These are phyloP conservation scores for Paguma larvata DNA, from an alignment of 2,797 vertebrate species.

Conservation along the genomic window DNA sequence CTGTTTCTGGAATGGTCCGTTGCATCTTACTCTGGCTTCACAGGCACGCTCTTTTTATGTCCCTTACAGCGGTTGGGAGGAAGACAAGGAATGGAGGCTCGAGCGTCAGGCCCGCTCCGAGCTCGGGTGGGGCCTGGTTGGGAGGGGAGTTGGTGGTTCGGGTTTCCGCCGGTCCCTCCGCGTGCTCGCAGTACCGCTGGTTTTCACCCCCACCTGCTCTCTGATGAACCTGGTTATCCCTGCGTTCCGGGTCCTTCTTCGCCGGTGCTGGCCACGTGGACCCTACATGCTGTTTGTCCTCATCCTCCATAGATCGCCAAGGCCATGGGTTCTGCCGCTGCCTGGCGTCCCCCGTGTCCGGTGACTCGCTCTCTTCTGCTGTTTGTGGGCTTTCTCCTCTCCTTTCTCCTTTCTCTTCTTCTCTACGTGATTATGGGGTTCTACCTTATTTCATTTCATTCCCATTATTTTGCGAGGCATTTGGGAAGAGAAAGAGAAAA, in stretches of 20 bases:
- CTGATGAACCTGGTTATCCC: not conserved
- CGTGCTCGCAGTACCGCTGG: too few relatives aligned
- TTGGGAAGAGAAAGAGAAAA: conserved; percentile 6
- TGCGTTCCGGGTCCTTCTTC: not conserved
- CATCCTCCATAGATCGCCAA: fast-evolving
- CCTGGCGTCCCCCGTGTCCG: not conserved
- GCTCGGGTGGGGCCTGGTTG: not conserved
- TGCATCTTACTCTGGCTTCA: not conserved
- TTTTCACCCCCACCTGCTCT: not conserved
- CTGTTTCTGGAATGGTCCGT: not conserved
- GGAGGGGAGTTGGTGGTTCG: not conserved
- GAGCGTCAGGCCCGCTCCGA: fast-evolving
- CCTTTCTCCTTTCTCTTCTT: not conserved
- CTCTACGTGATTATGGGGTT: not conserved
- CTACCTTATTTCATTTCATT: not conserved
- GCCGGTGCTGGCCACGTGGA: not conserved
- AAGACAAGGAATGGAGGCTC: not conserved
- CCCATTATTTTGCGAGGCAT: conserved; percentile 9
- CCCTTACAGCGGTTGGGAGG: not conserved
- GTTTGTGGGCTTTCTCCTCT: not conserved
- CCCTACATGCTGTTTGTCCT: not conserved
- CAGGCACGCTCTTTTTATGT: not conserved
- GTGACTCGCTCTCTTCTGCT: not conserved
- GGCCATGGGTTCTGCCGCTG: not conserved
- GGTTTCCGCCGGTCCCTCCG: not conserved